Evolutionary conservation across 2,888 invertebrate genomes (phyloP).

Genomic region (Epirrhoe alternata): DNA sequence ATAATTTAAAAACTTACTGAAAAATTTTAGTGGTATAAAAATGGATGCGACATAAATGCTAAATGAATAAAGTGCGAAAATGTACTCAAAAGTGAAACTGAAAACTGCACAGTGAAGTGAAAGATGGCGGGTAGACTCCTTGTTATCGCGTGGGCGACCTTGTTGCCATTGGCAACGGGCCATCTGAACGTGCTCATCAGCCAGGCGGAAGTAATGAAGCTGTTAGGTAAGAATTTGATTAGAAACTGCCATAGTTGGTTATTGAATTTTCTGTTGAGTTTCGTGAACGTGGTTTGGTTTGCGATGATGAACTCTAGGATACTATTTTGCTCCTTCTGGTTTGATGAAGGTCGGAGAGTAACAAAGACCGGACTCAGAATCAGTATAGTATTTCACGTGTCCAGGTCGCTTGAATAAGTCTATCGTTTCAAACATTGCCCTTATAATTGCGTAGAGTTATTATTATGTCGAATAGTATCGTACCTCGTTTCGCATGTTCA

Average conservation of each 20-base stretch:
- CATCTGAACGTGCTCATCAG: slow-evolving; percentile 93
- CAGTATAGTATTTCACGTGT: no score
- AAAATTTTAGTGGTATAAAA: slow-evolving; percentile 8
- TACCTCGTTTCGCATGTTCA: no score
- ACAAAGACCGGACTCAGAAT: no score
- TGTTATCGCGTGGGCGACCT: slow-evolving; percentile 74
- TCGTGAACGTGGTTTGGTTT: not conserved
- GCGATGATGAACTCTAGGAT: not conserved
- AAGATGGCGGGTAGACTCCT: slow-evolving; percentile 71
- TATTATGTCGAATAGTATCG: no score
- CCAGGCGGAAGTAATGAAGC: slow-evolving; percentile 91
- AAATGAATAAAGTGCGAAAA: slow-evolving; percentile 56
- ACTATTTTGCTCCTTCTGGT: not conserved
- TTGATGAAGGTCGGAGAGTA: no score
- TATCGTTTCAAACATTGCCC: no score
- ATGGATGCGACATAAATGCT: slow-evolving; percentile 51
- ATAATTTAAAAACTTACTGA: not conserved
- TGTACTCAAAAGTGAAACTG: slow-evolving; percentile 72
- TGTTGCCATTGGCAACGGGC: slow-evolving; percentile 86
- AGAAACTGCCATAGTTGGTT: slow-evolving; percentile 39
- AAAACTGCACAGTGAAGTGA: slow-evolving; percentile 64
- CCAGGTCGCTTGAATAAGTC: no score
- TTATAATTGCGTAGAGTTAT: no score
- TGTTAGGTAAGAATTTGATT: slow-evolving; percentile 87
- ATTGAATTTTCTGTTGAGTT: slow-evolving; percentile 28